phyloP scores from a whole-genome alignment of 2,888 invertebrate species.

The Lydus trimaculatus region DNA sequence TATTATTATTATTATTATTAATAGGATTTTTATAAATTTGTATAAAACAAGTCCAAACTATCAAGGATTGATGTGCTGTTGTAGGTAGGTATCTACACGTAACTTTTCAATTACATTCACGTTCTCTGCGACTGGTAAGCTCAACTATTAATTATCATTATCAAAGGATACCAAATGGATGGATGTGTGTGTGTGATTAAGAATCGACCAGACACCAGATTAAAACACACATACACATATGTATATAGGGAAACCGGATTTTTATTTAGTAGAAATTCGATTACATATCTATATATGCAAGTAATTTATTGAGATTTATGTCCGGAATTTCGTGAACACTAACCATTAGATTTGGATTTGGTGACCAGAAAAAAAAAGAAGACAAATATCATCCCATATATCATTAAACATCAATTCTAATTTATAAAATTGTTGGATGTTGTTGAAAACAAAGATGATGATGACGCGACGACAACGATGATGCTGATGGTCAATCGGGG shows the following conservation, averaged over 20 bases:
- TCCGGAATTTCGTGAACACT: constrained; percentile 14
- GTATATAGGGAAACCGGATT: constrained; percentile 12
- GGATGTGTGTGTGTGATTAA: constrained; percentile 1
- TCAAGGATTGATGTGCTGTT: not conserved
- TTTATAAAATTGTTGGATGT: not conserved
- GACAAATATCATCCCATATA: not conserved
- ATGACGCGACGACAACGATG: not conserved
- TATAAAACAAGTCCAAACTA: not conserved
- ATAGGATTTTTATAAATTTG: not conserved
- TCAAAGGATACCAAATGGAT: constrained; percentile 11
- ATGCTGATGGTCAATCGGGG: constrained; percentile 2
- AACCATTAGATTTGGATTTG: constrained; percentile 7
- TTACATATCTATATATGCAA: constrained; percentile 1
- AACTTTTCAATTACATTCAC: constrained; percentile 25
- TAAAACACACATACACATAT: constrained; percentile 7
- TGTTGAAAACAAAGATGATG: not conserved
- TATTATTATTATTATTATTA: not conserved
- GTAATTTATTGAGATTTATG: constrained; percentile 23
- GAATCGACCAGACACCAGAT: constrained; percentile 10
- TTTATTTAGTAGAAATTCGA: constrained; percentile 12
- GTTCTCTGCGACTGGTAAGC: constrained; percentile 24
- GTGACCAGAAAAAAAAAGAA: not conserved
- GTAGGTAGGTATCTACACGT: constrained; percentile 1
- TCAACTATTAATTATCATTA: constrained; percentile 38
- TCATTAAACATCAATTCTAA: not conserved